Evolutionary conservation across 2,113 vertebrate genomes (phyloP), one percentile per base, ranked within the genome.

Genomic region (Nibea albiflora): DNA sequence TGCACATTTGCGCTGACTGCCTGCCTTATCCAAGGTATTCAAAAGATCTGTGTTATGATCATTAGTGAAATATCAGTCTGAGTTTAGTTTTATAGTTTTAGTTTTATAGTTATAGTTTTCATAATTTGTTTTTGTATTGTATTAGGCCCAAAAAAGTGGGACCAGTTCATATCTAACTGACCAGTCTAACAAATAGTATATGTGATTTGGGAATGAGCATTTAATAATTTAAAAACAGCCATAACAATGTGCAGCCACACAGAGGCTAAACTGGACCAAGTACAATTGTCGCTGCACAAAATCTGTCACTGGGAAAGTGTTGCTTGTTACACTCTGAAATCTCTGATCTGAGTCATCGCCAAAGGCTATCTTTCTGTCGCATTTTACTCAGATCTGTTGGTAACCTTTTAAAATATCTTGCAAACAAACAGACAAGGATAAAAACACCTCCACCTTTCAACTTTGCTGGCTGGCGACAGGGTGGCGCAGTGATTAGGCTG

Each of bases 281-380:
- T 17, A 14, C 44, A 28, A 58, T n/a, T 20, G 22, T 28, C 5
- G 17, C 24, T 22, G 39, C 10, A 42, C 5, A 22, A 64, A 62
- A 28, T 73, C 20, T 50, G 60, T 63, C n/a, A 42, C 4, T 17
- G 11, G 65, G 9, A 67, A 70, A 58, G n/a, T 1, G 54, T 19
- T 80, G 53, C 78, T 80, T 86, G 62, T 85, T 84, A 78, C 39
- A 73, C 42, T 64, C 26, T 7, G 1, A 65, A 84, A 62, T 78
- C 78, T 22, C 35, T 62, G 64, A 74, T 85, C 62, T 66, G 19
- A 75, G 57, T 22, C 16, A n/a, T 28, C 0, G 28, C 78, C 52
- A 68, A 53, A 11, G 71, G 26, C 63, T 58, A 61, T 63, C 24
- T 35, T 14, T 71, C 28, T 1, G 53, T 12, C 19, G 49, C 44